phyloP scores from a whole-genome alignment of 1,140 invertebrate species.

The Cecropterus lyciades region DNA sequence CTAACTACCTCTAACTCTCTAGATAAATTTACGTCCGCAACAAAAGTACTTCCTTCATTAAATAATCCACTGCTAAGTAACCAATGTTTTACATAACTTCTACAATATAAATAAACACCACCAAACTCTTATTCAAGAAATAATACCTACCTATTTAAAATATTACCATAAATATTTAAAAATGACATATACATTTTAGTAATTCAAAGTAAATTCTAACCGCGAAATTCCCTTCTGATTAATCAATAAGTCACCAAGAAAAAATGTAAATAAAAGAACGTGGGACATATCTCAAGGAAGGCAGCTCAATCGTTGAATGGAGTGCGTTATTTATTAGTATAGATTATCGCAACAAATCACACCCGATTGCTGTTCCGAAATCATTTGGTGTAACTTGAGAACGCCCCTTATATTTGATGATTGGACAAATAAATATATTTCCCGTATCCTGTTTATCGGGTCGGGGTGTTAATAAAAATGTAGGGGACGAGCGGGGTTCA shows the following conservation, averaged over 20 bases:
- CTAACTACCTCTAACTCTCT: too few species aligned
- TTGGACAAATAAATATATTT: slow-evolving; percentile 84
- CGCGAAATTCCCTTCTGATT: slow-evolving; percentile 32
- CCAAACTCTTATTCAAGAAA: too few species aligned
- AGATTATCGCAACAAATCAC: slow-evolving; percentile 83
- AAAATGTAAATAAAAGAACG: slow-evolving; percentile 37
- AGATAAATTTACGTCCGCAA: too few species aligned
- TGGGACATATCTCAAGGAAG: slow-evolving; percentile 59
- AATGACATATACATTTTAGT: too few species aligned
- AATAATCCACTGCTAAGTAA: too few species aligned
- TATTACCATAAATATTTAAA: too few species aligned
- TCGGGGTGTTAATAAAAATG: slow-evolving; percentile 83
- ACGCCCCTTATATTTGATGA: slow-evolving; percentile 80
- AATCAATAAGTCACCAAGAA: slow-evolving; percentile 34
- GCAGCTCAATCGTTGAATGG: slow-evolving; percentile 74
- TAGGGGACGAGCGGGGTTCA: slow-evolving; percentile 55
- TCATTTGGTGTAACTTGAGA: slow-evolving; percentile 80
- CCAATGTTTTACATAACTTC: too few species aligned
- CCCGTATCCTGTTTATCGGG: slow-evolving; percentile 81
- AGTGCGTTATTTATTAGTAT: slow-evolving; percentile 78
- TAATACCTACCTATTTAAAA: too few species aligned
- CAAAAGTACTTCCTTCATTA: too few species aligned
- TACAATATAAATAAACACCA: too few species aligned
- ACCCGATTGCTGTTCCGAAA: slow-evolving; percentile 66
- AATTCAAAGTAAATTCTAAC: background rate